phyloP scores from a whole-genome alignment of 2,113 vertebrate species.

The Arvicanthis niloticus region DNA sequence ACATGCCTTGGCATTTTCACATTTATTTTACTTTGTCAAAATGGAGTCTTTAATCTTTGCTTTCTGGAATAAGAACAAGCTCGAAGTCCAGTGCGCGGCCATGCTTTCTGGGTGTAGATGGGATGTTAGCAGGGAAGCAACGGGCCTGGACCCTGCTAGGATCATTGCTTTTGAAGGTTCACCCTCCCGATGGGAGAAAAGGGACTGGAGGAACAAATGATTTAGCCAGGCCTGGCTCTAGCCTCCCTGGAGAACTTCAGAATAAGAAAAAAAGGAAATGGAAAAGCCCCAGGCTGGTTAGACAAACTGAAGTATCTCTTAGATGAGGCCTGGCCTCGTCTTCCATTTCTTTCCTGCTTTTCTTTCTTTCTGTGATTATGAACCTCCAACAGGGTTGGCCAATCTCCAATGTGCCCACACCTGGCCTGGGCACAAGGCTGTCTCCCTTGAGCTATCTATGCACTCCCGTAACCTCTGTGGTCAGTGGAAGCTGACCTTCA shows the following conservation, averaged over 20 bases:
- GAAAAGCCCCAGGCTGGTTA: not conserved
- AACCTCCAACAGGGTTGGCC: not conserved
- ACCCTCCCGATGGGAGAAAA: not conserved
- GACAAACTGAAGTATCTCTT: not conserved
- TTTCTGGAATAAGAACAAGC: constrained; percentile 77
- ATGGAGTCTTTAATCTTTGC: constrained; percentile 62
- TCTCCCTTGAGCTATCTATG: not conserved
- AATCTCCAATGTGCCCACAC: not conserved
- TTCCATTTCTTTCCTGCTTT: not conserved
- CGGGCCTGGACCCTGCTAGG: not conserved
- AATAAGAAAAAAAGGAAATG: not conserved
- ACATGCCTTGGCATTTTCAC: constrained; percentile 14
- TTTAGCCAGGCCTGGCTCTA: not conserved
- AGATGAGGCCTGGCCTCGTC: not conserved
- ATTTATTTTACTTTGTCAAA: constrained; percentile 75
- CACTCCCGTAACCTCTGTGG: not conserved
- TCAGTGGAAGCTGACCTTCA: not conserved
- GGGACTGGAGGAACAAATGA: not conserved
- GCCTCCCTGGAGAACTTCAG: not conserved
- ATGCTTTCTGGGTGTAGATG: not conserved
- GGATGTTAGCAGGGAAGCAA: not conserved
- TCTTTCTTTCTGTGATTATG: not conserved
- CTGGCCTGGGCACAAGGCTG: fast-evolving
- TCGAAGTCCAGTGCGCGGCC: constrained; percentile 11
- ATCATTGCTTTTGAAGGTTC: not conserved